A percentile compares a stretch with the other conserved stretches of the same genome.
phyloP scores from a whole-genome alignment of 2,113 vertebrate genomes.

The Cochlearius cochlearius region DNA sequence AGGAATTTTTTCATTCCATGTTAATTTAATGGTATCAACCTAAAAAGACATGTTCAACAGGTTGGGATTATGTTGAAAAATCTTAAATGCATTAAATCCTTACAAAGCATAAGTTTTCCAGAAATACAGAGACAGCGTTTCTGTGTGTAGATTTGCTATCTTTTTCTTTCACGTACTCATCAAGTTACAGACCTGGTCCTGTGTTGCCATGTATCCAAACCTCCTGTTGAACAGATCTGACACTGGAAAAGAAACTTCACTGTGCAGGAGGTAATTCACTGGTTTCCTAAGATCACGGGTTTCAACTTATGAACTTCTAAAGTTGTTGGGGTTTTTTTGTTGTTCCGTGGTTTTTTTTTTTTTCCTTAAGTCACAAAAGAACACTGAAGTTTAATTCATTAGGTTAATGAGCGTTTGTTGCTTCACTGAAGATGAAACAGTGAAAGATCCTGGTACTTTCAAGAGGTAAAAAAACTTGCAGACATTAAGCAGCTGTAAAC shows the following conservation, averaged over 20 bases:
- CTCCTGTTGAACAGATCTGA: neutral
- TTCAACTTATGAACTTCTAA: neutral
- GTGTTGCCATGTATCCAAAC: neutral
- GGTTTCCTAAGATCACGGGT: fast-evolving
- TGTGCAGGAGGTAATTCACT: neutral
- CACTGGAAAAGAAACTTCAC: neutral
- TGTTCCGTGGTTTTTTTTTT: too few relatives aligned
- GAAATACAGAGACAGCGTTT: neutral
- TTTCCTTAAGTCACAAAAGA: neutral
- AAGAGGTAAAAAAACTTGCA: neutral
- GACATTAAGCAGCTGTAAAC: neutral
- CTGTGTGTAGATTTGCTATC: neutral
- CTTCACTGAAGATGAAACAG: neutral
- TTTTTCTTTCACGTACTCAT: neutral
- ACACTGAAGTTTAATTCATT: neutral
- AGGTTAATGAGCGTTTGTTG: neutral
- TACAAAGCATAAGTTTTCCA: neutral
- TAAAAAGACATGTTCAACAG: neutral
- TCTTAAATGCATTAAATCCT: neutral
- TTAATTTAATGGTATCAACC: neutral
- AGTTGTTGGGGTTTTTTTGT: neutral
- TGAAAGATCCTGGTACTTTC: neutral
- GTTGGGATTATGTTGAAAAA: neutral
- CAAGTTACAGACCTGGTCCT: neutral
- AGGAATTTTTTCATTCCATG: neutral